Base-by-base conservation (phyloP, 2,113 vertebrate species). In the Ursus arctos region DNA sequence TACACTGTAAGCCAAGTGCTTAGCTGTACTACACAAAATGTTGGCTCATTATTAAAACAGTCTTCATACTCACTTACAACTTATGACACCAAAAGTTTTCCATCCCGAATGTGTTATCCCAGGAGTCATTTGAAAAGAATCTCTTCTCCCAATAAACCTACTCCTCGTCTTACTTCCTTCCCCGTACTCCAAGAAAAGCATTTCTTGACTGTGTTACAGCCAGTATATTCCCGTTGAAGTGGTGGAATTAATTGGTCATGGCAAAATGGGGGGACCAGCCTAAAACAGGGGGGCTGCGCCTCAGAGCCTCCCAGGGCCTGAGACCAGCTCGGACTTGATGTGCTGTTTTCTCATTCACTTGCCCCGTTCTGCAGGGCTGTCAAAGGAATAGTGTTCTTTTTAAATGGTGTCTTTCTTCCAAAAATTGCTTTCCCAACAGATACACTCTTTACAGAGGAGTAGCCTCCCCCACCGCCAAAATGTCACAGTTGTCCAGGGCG, bases 331-430 rank as follows among this genome's bases (percentile, higher is more conserved):
- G 31, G 26, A 53, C 49, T 72, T 82, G 81, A 74, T 67, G 79
- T 74, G 84, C 69, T 65, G 1, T 94, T 84, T 84, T 84, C 83
- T 95, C 26, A 94, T 22, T 94, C 51, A 26, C 71, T 80, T 69
- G 76, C 83, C 82, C 94, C 22, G 11, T 57, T 84, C 93, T 16
- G 4, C 69, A 28, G 86, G 59, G 28, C 79, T 79, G 59, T 98
- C 97, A 98, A 97, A 98, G 74, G 94, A 97, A 96, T 94, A 98
- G 94, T 98, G 97, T 98, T 97, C 84, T 86, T 49, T 87, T 95
- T 96, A 97, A 98, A 98, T 98, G 61, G 90, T 91, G 98, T 88
- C 97, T 98, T 98, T 98, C 96, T 98, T 98, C 92, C 96, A 15
- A 87, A 97, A 96, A 96, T 61, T 96, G 97, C 95, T 88, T 96